These are phyloP conservation scores for Hyphantria cunea DNA, from an alignment of 1,140 invertebrate species.

Conservation along the genomic window DNA sequence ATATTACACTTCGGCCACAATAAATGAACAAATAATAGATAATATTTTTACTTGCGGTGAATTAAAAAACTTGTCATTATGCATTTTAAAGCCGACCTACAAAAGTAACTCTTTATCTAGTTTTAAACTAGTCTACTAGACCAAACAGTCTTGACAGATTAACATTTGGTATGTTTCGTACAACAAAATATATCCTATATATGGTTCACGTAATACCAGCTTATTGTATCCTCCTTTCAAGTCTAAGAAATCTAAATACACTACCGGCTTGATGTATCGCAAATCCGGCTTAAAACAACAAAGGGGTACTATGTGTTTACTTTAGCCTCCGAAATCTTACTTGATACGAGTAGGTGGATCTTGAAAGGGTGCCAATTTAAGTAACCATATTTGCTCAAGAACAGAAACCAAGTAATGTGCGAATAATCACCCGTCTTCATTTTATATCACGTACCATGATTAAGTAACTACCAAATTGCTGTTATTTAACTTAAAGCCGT, in stretches of 20 bases:
- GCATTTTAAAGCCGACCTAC: no score
- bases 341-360: constrained; percentile 7
- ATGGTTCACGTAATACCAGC: background rate
- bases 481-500: background rate
- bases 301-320: constrained; percentile 28
- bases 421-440: constrained; percentile 16
- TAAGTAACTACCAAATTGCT: constrained; percentile 3
- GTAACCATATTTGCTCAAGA: constrained; percentile 11
- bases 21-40: no score
- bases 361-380: constrained; percentile 2
- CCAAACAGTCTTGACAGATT: no score
- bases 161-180: no score
- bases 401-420: constrained; percentile 12
- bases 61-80: no score
- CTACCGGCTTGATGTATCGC: constrained; percentile 4
- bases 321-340: background rate
- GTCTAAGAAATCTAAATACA: no score
- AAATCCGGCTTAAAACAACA: constrained; percentile 29
- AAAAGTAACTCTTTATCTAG: no score
- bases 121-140: no score
- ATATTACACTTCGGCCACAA: no score
- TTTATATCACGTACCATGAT: constrained; percentile 16
- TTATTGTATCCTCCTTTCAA: no score
- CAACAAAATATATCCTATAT: no score
- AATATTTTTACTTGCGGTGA: no score